Evolutionary conservation across 2,888 invertebrate species (phyloP).

Genomic region (Dermolepida albohirtum): DNA sequence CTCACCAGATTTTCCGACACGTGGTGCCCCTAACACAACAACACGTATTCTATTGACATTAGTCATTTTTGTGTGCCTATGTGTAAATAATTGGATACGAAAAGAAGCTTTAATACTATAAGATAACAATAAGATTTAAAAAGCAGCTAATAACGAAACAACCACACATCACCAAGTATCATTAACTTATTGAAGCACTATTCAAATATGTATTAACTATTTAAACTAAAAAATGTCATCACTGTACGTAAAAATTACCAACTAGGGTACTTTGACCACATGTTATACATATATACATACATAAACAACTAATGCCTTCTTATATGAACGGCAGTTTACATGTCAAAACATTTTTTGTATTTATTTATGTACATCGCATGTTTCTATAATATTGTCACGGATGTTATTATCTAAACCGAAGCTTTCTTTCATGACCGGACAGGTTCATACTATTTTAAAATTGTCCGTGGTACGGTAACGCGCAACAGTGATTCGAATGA

Average conservation of each 20-base stretch:
- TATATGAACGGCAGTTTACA: no score
- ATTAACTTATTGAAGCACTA: background rate
- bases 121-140: constrained; percentile 5
- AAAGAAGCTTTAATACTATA: constrained; percentile 15
- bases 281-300: constrained; percentile 10
- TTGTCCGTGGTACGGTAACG: constrained; percentile 5
- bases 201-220: constrained; percentile 1
- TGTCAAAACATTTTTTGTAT: no score
- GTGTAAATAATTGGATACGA: background rate
- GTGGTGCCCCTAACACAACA: constrained; percentile 81
- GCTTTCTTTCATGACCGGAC: background rate
- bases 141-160: background rate
- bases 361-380: no score
- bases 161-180: no score
- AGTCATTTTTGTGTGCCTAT: constrained; percentile 68
- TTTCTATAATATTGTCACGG: no score
- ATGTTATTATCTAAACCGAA: no score
- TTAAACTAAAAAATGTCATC: constrained; percentile 21
- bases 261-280: constrained; percentile 11
- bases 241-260: constrained; percentile 4
- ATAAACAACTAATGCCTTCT: background rate
- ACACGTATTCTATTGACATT: constrained; percentile 84
- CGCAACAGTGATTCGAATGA: constrained; percentile 5
- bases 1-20: constrained; percentile 85
- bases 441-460: constrained; percentile 16